Percentiles rank a stretch among this genome's conserved stretches.
phyloP scores from a whole-genome alignment of 2,797 vertebrate species.

The Gymnothorax javanicus region DNA sequence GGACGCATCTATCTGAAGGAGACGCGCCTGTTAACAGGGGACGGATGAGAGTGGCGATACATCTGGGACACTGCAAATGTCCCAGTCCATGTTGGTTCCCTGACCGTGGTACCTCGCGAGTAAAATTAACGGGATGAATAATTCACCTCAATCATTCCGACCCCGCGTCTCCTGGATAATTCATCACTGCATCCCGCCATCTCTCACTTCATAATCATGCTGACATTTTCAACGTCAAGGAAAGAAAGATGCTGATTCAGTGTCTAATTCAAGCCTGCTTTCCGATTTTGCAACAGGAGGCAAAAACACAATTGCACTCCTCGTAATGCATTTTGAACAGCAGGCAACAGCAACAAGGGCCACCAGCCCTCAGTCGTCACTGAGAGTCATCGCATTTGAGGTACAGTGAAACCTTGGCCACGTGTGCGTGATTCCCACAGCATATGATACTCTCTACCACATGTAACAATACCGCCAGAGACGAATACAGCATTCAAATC shows the following conservation, averaged over 20 bases:
- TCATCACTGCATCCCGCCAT: neutral
- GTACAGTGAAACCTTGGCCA: neutral
- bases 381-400: neutral
- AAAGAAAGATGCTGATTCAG: conserved; percentile 23
- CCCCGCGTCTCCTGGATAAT: conserved; percentile 42
- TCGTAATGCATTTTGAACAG: conserved; percentile 27
- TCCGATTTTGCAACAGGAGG: conserved; percentile 7
- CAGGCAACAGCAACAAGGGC: conserved; percentile 18
- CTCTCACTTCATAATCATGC: conserved; percentile 28
- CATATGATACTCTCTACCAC: neutral
- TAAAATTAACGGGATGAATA: conserved; percentile 62
- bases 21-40: conserved; percentile 38
- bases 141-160: conserved; percentile 58
- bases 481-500: neutral
- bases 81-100: neutral
- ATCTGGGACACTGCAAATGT: conserved; percentile 34
- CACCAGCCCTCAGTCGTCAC: neutral
- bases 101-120: neutral
- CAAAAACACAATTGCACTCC: conserved; percentile 1
- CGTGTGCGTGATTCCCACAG: no score
- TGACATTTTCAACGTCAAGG: conserved; percentile 24
- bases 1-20: neutral
- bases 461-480: neutral
- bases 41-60: conserved; percentile 43
- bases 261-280: conserved; percentile 19